Base-by-base conservation (phyloP, 1,140 invertebrate genomes). In the Luehdorfia chinensis region DNA sequence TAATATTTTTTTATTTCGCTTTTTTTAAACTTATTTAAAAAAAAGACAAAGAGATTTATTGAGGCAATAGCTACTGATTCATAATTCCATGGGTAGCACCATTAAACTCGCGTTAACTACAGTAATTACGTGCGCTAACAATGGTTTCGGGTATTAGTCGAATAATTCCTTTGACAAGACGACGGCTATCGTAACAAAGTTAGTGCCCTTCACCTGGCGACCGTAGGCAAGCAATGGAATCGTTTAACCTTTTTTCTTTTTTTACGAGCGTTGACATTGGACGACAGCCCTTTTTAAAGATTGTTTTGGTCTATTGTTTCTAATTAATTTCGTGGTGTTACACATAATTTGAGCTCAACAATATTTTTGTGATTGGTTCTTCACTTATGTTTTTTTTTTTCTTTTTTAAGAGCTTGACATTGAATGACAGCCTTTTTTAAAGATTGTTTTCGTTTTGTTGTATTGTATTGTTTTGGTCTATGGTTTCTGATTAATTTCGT, bases 151-250 rank as follows among this genome's bases (percentile, higher is more conserved):
- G 47, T 52, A 61, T 66, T 61, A 70, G 45, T 67, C 55, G 53
- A 54, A 59, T 63, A 61, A 67, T 69, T 63, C 60, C 47, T 63
- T 57, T 52, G 60, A 65, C 66, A 13, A 64, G 57, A 21, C 57
- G 50, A 50, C 57, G n/a, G n/a, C n/a, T n/a, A n/a, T 57, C 54
- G 55, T 64, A 55, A 62, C 54, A 43, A 59, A 31, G 44, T 34
- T 19, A 39, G 47, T 32, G 51, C 49, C 48, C 37, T 47, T 46
- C 57, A 27, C 45, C 11, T 1, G 49, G 36, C 45, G 41, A 52
- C 47, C 55, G 52, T 37, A 32, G 55, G 46, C 52, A 54, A 58
- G 37, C 44, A 23, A 39, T 55, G 58, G 47, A 46, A 47, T 46
- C 50, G 7, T 21, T 28, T 37, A 30, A 48, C 27, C 6, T 43